Evolutionary conservation across 2,888 invertebrate genomes (phyloP).

Genomic region (Odontocerum albicorne): DNA sequence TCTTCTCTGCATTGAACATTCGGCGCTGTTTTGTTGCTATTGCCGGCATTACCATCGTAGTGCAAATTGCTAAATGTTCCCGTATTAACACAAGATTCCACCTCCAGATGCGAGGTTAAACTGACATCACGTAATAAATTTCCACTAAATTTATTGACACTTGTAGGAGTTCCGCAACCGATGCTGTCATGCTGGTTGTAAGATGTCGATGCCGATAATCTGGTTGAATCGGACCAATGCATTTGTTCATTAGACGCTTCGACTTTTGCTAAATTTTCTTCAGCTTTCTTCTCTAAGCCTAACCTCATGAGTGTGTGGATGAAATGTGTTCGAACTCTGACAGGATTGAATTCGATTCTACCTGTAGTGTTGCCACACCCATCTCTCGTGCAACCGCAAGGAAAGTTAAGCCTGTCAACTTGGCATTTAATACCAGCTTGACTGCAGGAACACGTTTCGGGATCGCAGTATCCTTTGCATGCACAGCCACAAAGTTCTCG

Average conservation of each 20-base stretch:
- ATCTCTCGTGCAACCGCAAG: conserved; percentile 94
- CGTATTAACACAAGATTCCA: conserved; percentile 65
- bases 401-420: conserved; percentile 94
- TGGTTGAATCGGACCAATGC: conserved; percentile 53
- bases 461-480: conserved; percentile 92
- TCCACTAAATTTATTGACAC: conserved; percentile 43
- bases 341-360: conserved; percentile 94
- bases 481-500: conserved; percentile 93
- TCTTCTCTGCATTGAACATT: conserved; percentile 56
- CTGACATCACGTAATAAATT: conserved; percentile 57
- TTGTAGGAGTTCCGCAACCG: conserved; percentile 39
- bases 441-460: conserved; percentile 93
- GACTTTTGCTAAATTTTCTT: conserved; percentile 50
- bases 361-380: conserved; percentile 92
- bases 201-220: conserved; percentile 46
- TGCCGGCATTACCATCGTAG: conserved; percentile 57
- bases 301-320: conserved; percentile 95
- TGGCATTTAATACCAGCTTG: conserved; percentile 96
- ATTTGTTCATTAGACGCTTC: conserved; percentile 50
- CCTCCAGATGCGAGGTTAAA: conserved; percentile 59
- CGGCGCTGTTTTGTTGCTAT: conserved; percentile 35
- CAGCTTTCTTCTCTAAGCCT: conserved; percentile 84
- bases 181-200: conserved; percentile 49
- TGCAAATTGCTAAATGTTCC: conserved; percentile 70
- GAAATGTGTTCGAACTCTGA: conserved; percentile 93